Evolutionary conservation across 2,888 invertebrate genomes (phyloP), one percentile per base, ranked within the genome.

Genomic region (Cataglyphis rosenhaueri): DNA sequence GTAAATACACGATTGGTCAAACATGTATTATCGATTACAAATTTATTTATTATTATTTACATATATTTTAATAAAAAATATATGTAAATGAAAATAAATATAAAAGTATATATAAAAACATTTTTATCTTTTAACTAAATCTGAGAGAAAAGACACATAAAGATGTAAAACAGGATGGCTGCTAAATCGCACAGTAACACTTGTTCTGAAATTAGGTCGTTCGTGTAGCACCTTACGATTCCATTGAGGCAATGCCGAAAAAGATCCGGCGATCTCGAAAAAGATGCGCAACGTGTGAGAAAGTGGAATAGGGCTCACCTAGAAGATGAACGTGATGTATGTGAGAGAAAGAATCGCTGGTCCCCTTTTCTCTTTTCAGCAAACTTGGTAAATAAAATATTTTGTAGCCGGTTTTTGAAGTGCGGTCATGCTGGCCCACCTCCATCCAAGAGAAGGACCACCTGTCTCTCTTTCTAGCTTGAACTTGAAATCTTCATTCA

Each of bases 401-500:
- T 92, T 92, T 91, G 92, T 92, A 91, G 86, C 88, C 87, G 83
- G 91, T 92, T 92, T 90, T 87, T 74, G 89, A 88, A 88, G 87
- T 92, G 93, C 91, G 93, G 92, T 93, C 87, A 88, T 81, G 73
- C 86, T 73, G 89, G 90, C 90, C 91, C 89, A 92, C 91, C 91
- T 89, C 6, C 35, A 88, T 85, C 83, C 85, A 87, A 84, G 38
- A 91, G 29, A 91, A 91, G 91, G 87, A 87, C 92, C 91, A 91
- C 91, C 91, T 92, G 89, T 85, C 85, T 86, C 59, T 74, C 86
- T 84, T 79, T 64, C 71, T 71, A 64, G 9, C 38, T 38, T 25
- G 66, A 75, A 75, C 86, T 84, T 91, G 91, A 92, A 89, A 86
- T 92, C 92, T 93, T 93, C 91, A 92, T 92, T 92, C 89, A 89